A percentile compares a stretch with the other conserved stretches of the same genome.
Evolutionary conservation across 2,113 vertebrate genomes (phyloP).

Genomic region (Megalops atlanticus): DNA sequence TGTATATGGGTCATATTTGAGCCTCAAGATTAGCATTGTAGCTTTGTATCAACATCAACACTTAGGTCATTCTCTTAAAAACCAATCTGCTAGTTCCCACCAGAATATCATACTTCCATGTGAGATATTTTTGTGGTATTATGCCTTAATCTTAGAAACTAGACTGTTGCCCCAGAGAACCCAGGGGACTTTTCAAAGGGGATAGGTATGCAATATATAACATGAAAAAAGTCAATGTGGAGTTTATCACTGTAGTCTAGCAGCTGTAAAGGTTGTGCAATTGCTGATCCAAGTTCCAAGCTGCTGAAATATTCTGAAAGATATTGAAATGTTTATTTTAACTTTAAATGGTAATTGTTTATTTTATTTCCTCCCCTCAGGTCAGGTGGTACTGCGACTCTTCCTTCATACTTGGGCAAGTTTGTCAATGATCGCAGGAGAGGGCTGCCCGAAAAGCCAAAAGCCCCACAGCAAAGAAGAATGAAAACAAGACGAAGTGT

Average conservation of each 20-base stretch:
- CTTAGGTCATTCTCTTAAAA: neutral
- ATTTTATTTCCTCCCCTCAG: slow-evolving; percentile 22
- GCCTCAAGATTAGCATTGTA: too few relatives aligned
- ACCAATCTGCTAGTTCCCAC: too few relatives aligned
- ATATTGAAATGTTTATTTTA: neutral
- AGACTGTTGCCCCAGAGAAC: too few relatives aligned
- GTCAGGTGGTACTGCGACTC: neutral
- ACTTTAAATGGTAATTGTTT: too few relatives aligned
- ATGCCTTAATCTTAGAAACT: too few relatives aligned
- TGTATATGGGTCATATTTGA: neutral
- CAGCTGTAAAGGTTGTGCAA: neutral
- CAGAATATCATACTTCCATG: too few relatives aligned
- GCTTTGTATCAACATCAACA: too few relatives aligned
- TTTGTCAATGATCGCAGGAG: slow-evolving; percentile 48
- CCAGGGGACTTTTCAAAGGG: too few relatives aligned
- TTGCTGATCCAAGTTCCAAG: neutral
- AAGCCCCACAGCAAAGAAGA: neutral
- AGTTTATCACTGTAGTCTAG: neutral
- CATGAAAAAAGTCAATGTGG: neutral
- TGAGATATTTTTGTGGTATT: too few relatives aligned
- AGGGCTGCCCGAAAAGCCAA: neutral
- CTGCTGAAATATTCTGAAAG: neutral
- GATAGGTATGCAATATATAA: too few relatives aligned
- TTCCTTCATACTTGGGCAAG: neutral
- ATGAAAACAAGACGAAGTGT: slow-evolving; percentile 12